These are phyloP conservation scores for Struthio camelus DNA, from an alignment of 2,113 vertebrate species.

Conservation along the genomic window DNA sequence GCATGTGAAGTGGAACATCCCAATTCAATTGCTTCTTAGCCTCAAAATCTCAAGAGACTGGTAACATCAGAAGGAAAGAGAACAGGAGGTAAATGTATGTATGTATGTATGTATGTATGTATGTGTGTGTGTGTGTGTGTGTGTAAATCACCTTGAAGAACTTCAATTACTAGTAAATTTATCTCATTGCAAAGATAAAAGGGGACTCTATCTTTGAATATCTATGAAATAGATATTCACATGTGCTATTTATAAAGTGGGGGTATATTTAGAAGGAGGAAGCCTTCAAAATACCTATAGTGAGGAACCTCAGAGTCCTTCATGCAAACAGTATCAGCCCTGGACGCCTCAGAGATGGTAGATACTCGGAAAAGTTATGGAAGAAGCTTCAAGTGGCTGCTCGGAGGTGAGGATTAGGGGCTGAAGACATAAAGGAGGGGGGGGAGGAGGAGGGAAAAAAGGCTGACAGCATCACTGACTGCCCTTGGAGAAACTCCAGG, in stretches of 20 bases:
- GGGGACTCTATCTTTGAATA: too few species aligned
- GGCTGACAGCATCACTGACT: neutral
- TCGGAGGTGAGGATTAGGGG: neutral
- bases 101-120: neutral
- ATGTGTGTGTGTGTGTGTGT: neutral
- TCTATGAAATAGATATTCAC: neutral
- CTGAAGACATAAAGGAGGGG: neutral
- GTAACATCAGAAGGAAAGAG: neutral
- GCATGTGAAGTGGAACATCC: neutral
- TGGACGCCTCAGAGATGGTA: neutral
- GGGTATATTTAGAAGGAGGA: neutral
- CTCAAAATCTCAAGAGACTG: neutral
- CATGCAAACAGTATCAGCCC: neutral
- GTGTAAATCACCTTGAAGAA: neutral
- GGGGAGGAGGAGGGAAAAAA: neutral
- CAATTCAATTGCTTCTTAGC: neutral
- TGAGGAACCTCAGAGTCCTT: neutral
- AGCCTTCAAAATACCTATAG: neutral
- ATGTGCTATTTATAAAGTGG: neutral
- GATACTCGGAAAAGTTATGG: neutral
- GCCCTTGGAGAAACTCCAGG: neutral
- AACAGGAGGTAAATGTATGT: neutral
- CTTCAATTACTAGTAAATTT: neutral
- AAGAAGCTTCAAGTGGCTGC: neutral
- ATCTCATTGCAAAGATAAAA: too few species aligned